Percentiles rank a stretch among this genome's conserved stretches.
Conservation (phyloP, 2,113 vertebrate genomes). For the Arothron firmamentum region DNA sequence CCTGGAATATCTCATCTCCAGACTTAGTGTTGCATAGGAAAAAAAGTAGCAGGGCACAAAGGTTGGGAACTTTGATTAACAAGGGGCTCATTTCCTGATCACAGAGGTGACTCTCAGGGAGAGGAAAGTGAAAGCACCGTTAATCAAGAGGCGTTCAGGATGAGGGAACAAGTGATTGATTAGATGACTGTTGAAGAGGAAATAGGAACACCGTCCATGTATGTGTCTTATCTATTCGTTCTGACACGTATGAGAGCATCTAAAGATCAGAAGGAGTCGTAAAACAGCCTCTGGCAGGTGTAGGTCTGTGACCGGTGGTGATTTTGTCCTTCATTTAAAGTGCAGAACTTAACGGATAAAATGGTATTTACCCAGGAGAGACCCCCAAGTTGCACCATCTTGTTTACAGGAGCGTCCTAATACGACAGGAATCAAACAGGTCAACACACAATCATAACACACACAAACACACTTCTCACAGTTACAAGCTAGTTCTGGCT, state of each 20-base stretch:
- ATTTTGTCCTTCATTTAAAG: conserved; percentile 30
- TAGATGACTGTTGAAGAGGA: conserved; percentile 80
- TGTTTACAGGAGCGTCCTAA: conserved; percentile 78
- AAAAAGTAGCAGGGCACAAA: conserved; percentile 43
- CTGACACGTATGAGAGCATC: conserved; percentile 36
- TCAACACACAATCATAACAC: conserved; percentile 62
- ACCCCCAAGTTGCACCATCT: conserved; percentile 80
- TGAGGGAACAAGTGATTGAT: conserved; percentile 85
- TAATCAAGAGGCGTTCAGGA: conserved; percentile 83
- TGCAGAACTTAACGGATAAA: conserved; percentile 55
- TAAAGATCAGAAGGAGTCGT: not conserved
- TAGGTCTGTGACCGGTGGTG: conserved; percentile 9
- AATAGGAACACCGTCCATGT: conserved; percentile 77
- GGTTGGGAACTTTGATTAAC: conserved; percentile 67
- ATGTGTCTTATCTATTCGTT: conserved; percentile 73
- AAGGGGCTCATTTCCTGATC: conserved; percentile 75
- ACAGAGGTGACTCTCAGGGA: conserved; percentile 49
- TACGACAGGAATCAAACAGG: conserved; percentile 74
- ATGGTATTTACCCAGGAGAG: conserved; percentile 80
- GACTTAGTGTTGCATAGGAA: conserved; percentile 55
- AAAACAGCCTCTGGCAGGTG: conserved; percentile 1
- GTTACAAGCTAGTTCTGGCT: conserved; percentile 23
- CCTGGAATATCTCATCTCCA: conserved; percentile 41
- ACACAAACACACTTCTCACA: conserved; percentile 37
- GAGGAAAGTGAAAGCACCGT: conserved; percentile 72